Evolutionary conservation across 2,797 vertebrate species (phyloP).

Genomic region (Telmatherina bonti): DNA sequence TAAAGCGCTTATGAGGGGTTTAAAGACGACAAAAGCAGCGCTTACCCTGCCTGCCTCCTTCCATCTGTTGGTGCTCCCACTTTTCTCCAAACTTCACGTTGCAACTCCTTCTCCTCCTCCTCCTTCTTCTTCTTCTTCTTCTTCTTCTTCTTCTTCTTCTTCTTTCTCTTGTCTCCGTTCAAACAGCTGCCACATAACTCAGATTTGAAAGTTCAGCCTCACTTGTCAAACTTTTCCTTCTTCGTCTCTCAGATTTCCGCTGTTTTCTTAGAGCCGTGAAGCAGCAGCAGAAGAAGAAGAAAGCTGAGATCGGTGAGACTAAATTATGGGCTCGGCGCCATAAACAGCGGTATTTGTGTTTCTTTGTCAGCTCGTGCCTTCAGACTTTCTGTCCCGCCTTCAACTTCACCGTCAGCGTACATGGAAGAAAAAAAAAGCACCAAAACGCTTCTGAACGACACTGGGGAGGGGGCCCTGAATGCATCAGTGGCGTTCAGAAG

Average conservation of each 20-base stretch:
- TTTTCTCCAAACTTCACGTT: constrained; percentile 1
- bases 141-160: too few species aligned
- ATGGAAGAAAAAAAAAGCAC: constrained; percentile 21
- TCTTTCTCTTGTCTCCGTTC: constrained; percentile 39
- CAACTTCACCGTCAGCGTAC: constrained; percentile 46
- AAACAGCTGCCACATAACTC: constrained; percentile 28
- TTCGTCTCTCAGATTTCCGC: neutral
- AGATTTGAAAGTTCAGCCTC: constrained; percentile 36
- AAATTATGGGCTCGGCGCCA: constrained; percentile 45
- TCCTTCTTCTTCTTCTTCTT: too few species aligned
- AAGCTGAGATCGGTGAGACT: constrained; percentile 34
- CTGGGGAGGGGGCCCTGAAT: constrained; percentile 29
- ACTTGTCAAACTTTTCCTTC: constrained; percentile 21
- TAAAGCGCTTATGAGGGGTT: neutral
- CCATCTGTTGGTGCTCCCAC: constrained; percentile 30
- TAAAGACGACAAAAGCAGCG: neutral
- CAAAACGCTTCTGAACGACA: neutral
- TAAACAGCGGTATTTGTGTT: constrained; percentile 42
- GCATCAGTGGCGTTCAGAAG: constrained; percentile 30
- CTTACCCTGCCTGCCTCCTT: constrained; percentile 47
- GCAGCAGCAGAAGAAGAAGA: neutral
- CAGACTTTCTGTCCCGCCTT: constrained; percentile 58
- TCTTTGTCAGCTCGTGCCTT: constrained; percentile 45
- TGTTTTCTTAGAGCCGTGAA: constrained; percentile 3
- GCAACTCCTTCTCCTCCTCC: too few species aligned